Evolutionary conservation across 2,888 invertebrate species (phyloP), one percentile per base, ranked within the genome.

Genomic region (Ramazzottius varieornatus): DNA sequence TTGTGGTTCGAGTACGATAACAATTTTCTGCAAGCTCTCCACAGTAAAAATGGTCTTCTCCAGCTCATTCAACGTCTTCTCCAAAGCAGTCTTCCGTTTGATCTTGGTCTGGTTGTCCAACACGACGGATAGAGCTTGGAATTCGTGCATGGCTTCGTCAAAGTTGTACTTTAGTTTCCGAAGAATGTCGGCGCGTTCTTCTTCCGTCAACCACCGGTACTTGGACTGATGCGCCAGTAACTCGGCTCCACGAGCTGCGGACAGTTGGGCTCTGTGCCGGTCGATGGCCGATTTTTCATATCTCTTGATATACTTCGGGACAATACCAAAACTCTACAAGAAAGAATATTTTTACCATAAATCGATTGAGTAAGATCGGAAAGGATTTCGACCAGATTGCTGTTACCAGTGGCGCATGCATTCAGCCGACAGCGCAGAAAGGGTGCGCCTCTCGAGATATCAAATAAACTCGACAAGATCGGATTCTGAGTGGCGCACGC

Each of bases 141-240:
- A 54, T 29, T 54, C n/a, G 29, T 54, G 54, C 29, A 54, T 54
- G n/a, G 54, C 54, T n/a, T 54, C 54, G 29, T 54, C 54, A 54
- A 54, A 54, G 29, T 54, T 54, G 54, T 54, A 4, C 29, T 29
- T 8, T 29, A 54, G 29, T 29, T 54, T 54, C 54, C 24, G 4
- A 16, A 54, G 54, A 4, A 54, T 24, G 20, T 4, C 13, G 8
- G 8, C n/a, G 29, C 54, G 54, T 29, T 54, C 54, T 4, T 13
- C 54, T 54, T 54, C 54, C 13, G 20, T n/a, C 4, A 54, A 4
- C 54, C 20, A 24, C 29, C 20, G 4, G 54, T 16, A 54, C 20
- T 54, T 8, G 40, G 40, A 40, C 40, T 40, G 40, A 20, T 8
- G 20, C 40, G 40, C 40, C 8, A 40, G 8, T 40, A 40, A 20